Evolutionary conservation across 2,113 vertebrate genomes (phyloP), one percentile per base, ranked within the genome.

Genomic region (Vimba vimba): DNA sequence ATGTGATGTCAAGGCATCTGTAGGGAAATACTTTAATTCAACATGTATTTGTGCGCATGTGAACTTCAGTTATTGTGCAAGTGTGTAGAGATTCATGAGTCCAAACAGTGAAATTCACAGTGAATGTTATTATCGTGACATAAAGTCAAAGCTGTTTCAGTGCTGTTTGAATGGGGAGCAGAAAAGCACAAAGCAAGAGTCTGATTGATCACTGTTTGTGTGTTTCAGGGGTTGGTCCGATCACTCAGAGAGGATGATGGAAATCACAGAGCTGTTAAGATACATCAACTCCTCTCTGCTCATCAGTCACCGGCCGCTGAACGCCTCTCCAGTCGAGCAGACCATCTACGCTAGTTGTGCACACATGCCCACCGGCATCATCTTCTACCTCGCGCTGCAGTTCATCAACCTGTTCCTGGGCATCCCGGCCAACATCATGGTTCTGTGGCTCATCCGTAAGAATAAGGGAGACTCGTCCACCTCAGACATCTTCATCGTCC

Each of bases 371-470:
- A 83, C 52, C 0, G 87, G 92, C 2, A n/a, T 95, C 25, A 88
- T 95, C 47, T 95, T 93, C 88, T 95, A 95, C 77, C 73, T 95
- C 62, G 23, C 64, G 64, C 85, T 95, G 79, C 94, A 95, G 92
- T 91, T 94, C 52, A 81, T 93, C 21, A 95, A 95, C 91, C 94
- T 96, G 93, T 91, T 94, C 86, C 64, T 95, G 79, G 95, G 94
- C 52, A 92, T 95, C 85, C 95, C 95, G 0, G 91, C 94, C 52
- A 95, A 96, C 85, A 6, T 94, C 86, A 92, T 87, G 85, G 94
- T 96, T 19, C 90, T 95, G 69, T 94, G 95, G 94, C 92, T 95
- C 84, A 93, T 95, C 55, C 89, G 25, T 45, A 92, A 88, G 69
- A 95, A 93, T 89, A 94, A 92, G 39, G 82, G 82, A 0, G 94